phyloP scores from a whole-genome alignment of 2,888 invertebrate genomes.

The Herminia tarsipennalis region DNA sequence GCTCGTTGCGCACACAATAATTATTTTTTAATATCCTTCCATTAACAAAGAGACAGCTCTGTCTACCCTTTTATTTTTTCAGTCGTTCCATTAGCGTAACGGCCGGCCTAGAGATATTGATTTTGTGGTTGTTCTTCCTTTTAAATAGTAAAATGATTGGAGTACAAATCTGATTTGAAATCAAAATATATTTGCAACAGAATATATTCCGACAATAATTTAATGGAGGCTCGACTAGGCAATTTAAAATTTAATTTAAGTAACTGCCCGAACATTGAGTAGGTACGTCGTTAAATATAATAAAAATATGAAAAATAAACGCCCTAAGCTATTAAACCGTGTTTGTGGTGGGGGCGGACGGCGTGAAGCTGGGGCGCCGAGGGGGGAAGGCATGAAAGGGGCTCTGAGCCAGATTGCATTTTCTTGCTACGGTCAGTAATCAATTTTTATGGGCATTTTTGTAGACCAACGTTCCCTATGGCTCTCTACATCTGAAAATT shows the following conservation, averaged over 20 bases:
- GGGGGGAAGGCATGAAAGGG: constrained; percentile 33
- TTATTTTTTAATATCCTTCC: constrained; percentile 49
- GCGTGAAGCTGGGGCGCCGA: constrained; percentile 18
- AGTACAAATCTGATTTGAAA: constrained; percentile 4
- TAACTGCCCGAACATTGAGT: constrained; percentile 36
- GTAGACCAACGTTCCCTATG: constrained; percentile 58
- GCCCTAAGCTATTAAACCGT: constrained; percentile 65
- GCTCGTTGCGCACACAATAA: constrained; percentile 38
- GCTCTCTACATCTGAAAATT: constrained; percentile 25
- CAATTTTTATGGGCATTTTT: constrained; percentile 81
- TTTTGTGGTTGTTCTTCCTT: constrained; percentile 21
- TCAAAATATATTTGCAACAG: background rate
- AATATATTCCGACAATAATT: constrained; percentile 3
- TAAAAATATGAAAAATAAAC: constrained; percentile 73
- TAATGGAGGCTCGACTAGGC: constrained; percentile 1
- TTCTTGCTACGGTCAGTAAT: constrained; percentile 80
- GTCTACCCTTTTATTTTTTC: constrained; percentile 36
- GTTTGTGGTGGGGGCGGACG: constrained; percentile 42
- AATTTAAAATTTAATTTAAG: constrained; percentile 37
- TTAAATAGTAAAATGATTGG: constrained; percentile 5
- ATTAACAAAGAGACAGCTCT: constrained; percentile 45
- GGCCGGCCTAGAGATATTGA: constrained; percentile 23
- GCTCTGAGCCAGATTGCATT: constrained; percentile 75
- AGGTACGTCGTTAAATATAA: constrained; percentile 57
- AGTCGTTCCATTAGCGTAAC: constrained; percentile 38